Percentiles rank a stretch among this genome's conserved stretches.
phyloP scores from a whole-genome alignment of 2,113 vertebrate genomes.

The Oncorhynchus clarkii region DNA sequence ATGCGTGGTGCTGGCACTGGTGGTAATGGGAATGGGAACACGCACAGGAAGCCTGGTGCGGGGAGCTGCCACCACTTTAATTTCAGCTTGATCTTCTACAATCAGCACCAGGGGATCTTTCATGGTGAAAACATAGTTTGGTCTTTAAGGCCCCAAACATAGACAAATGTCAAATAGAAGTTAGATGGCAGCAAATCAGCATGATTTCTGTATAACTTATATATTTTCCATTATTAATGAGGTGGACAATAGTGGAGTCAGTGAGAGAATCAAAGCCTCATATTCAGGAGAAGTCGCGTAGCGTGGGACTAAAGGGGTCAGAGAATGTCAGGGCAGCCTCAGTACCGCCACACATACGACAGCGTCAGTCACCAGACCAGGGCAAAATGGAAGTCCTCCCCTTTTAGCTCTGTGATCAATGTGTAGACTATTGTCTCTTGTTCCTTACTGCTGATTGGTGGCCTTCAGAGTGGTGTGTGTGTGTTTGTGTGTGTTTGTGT shows the following conservation, averaged over 20 bases:
- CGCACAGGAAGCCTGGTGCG: too few relatives aligned
- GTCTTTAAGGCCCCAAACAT: not conserved
- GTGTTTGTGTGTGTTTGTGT: not conserved
- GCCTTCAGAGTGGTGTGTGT: not conserved
- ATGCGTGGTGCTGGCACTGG: too few relatives aligned
- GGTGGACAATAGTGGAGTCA: not conserved
- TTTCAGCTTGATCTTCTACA: not conserved
- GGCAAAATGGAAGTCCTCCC: too few relatives aligned
- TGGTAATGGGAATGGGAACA: too few relatives aligned
- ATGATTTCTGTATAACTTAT: not conserved
- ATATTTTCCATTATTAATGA: not conserved
- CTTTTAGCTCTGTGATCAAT: not conserved
- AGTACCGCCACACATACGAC: not conserved
- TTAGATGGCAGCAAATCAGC: not conserved
- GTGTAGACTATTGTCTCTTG: not conserved
- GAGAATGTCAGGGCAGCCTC: not conserved
- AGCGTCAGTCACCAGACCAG: not conserved
- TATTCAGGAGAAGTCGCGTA: not conserved
- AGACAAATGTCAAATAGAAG: not conserved
- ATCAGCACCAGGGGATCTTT: not conserved
- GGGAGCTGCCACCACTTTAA: not conserved
- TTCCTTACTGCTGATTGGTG: not conserved
- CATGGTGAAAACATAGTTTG: not conserved
- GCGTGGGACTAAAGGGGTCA: not conserved
- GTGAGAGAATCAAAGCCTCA: not conserved